Base-by-base conservation (phyloP, 2,888 invertebrate genomes). In the Elegia similella region DNA sequence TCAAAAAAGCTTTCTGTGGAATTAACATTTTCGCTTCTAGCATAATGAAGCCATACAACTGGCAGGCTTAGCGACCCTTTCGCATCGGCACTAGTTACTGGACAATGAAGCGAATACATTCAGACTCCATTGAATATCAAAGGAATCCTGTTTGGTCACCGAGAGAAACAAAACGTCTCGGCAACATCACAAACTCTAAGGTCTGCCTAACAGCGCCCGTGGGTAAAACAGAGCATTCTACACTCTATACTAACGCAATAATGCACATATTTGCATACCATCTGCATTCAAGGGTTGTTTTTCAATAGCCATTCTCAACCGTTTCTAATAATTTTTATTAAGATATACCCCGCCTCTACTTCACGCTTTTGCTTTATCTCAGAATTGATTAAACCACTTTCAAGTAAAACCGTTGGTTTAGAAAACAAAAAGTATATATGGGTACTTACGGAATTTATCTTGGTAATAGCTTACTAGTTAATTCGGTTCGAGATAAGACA, bases 81-180 rank as follows among this genome's bases (percentile, higher is more conserved):
- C 46, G 55, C 46, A 67, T 68, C 67, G 67, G 64, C 67, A 67
- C 65, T 68, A 62, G 65, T 75, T 69, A 61, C 65, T 67, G 75
- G 75, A 83, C 82, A 83, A 83, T 82, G 72, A 75, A 77, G 71
- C 69, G 68, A 66, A 70, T 71, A 76, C 80, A 80, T 84, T 83
- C 74, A 82, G 68, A 72, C 67, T 62, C 71, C 66, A 76, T 73
- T 72, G 69, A 75, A 78, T 73, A 76, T 76, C 75, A 72, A 80
- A 79, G 79, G 80, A 84, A 85, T 82, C 83, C 82, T 72, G 84
- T 82, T 82, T 78, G 73, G 75, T 78, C 64, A 67, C 75, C 66
- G 69, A 66, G 70, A 76, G 74, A 69, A 76, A 80, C 75, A 75
- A 79, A 80, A 78, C 73, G 67, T 62, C 56, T 55, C 53, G 57